Evolutionary conservation across 2,888 invertebrate species (phyloP).

Genomic region (Erebia epiphron): DNA sequence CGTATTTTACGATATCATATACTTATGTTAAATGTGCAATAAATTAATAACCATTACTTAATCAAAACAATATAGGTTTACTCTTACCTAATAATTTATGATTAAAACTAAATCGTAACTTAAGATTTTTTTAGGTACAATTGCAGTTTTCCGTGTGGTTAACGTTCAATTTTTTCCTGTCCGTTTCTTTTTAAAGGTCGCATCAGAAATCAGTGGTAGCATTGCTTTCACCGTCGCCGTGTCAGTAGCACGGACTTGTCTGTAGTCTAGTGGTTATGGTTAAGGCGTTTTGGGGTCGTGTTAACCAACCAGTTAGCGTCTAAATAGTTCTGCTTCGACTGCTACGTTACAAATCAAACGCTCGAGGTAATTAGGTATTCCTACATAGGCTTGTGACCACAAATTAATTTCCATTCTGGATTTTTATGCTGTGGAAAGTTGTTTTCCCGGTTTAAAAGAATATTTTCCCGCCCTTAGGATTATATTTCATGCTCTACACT

Average conservation of each 20-base stretch:
- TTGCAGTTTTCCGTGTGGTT: neutral
- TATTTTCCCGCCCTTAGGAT: too few relatives aligned
- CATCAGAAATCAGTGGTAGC: neutral
- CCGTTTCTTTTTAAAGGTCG: conserved; percentile 1
- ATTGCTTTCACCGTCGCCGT: conserved; percentile 19
- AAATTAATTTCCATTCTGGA: neutral
- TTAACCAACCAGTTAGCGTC: conserved; percentile 20
- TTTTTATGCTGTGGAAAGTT: neutral
- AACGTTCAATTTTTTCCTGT: neutral
- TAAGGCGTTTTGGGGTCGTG: conserved; percentile 26
- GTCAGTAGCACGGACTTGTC: conserved; percentile 18
- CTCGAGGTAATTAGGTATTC: neutral
- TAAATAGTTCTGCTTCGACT: conserved; percentile 8
- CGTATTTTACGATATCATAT: neutral
- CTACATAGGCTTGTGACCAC: neutral
- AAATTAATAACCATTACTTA: too few relatives aligned
- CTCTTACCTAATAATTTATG: neutral
- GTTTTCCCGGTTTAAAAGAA: neutral
- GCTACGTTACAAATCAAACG: conserved; percentile 3
- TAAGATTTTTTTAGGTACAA: neutral
- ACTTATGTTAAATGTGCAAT: too few relatives aligned
- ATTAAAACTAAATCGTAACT: neutral
- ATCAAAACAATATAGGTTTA: too few relatives aligned
- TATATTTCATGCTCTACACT: too few relatives aligned
- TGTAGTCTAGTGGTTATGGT: conserved; percentile 17